Base-by-base conservation (phyloP, 2,888 invertebrate genomes). In the Caradrina kadenii region DNA sequence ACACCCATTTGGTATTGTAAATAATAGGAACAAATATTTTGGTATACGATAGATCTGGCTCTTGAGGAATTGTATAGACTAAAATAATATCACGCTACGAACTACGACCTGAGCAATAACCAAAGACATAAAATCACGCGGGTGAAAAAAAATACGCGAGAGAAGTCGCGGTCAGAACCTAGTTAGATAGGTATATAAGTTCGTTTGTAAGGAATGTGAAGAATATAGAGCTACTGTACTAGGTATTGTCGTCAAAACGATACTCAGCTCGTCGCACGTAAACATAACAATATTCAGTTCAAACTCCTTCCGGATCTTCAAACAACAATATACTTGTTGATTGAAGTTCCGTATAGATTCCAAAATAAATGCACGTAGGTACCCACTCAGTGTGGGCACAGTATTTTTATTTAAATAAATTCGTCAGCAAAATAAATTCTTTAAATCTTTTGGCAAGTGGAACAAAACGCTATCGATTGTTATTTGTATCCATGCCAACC, bases 401-500 rank as follows among this genome's bases (percentile, higher is more conserved):
- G 6, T 48, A 19, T 66, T 73, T n/a, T 54, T 15, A 74, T 63
- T 50, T 56, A 61, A 10, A 11, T n/a, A 50, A 45, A 53, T 58
- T 61, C 21, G 76, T 67, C 62, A 60, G 53, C 31, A 59, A 17
- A 63, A 59, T 52, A 63, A 75, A 63, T 75, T 76, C 26, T 54
- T 31, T 35, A 50, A 71, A 77, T 53, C 52, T 78, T 71, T 78
- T 78, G 73, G 60, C 71, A 74, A 69, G 54, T 35, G 73, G 54
- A 72, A 63, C 50, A 66, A 79, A 69, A 82, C 53, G 13, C n/a
- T 56, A 73, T 84, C 72, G 78, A 84, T 85, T 68, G 63, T 73
- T 75, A 67, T 76, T 73, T 72, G 84, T 84, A 73, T 73, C 84
- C 84, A 86, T 86, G 80, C 78, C 84, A 86, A 85, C 84, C 62